Base-by-base conservation (phyloP, 92 coral and sea anemone species). In the Nematostella vectensis region DNA sequence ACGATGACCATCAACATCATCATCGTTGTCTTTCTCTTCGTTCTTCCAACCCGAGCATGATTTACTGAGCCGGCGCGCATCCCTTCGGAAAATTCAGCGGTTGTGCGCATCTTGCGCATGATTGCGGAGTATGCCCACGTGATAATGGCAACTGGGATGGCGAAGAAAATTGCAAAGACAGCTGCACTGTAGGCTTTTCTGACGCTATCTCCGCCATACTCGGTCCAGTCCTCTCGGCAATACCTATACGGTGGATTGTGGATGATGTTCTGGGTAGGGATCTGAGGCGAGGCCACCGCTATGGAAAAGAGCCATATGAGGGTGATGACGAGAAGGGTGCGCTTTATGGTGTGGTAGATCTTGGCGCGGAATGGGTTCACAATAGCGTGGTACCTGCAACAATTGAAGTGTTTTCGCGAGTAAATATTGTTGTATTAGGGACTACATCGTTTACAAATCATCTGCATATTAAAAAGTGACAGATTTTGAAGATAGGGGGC, bases 1-100 rank as follows among this genome's bases (percentile, higher is more conserved):
- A 81, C 54, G 11, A 89, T 72, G 4, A 89, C 87, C 11, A 83
- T 70, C 10, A 89, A 54, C 54, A 89, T 76, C 97, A 89, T 89
- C 25, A 77, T 70, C 11, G 91, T 81, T 18, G 97, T 85, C 72
- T 86, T 85, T 1, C 95, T 87, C 61, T 76, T 85, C 54, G 55
- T 75, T 47, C 85, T 56, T 6, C 69, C 43, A 20, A 65, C 47
- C 0, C 36, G 37, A 4, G 58, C 33, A 16, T 11, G 31, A 4
- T 4, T 45, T 19, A 9, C 23, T n/a, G 57, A 44, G 30, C 0
- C 47, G 27, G 39, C 0, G 39, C 48, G 50, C 58, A 43, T 31
- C 27, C 65, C 59, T 25, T 50, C 59, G 2, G 48, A 52, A 10
- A 89, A 57, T 3, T 26, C 57, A 16, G 80, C 88, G 9, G 83